Evolutionary conservation across 2,888 invertebrate genomes (phyloP).

Genomic region (Crocallis elinguaria): DNA sequence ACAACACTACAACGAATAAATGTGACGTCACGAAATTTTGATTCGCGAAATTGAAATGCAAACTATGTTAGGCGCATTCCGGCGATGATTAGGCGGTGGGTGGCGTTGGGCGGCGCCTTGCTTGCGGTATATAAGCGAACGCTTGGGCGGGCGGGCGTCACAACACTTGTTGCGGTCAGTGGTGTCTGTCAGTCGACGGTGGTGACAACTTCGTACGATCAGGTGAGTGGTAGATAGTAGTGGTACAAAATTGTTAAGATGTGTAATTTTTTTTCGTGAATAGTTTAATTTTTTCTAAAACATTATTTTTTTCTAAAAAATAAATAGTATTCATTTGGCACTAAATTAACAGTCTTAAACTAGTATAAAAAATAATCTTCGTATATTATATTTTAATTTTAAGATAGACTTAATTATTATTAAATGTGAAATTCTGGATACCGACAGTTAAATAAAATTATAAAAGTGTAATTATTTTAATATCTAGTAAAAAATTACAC

Average conservation of each 20-base stretch:
- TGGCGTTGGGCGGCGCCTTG: slow-evolving; percentile 60
- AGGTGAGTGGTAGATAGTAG: slow-evolving; percentile 61
- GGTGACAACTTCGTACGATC: slow-evolving; percentile 52
- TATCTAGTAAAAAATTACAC: no score
- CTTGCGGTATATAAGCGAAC: slow-evolving; percentile 69
- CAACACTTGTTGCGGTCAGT: slow-evolving; percentile 76
- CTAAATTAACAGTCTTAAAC: no score
- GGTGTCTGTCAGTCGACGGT: slow-evolving; percentile 42
- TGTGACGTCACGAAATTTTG: slow-evolving; percentile 51
- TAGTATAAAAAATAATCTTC: no score
- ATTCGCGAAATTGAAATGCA: slow-evolving; percentile 73
- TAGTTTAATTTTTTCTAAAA: neutral
- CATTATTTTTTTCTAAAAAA: neutral
- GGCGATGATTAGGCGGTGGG: slow-evolving; percentile 72
- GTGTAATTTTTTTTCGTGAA: neutral
- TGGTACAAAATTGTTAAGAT: neutral
- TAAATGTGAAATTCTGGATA: no score
- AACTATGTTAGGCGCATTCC: slow-evolving; percentile 72
- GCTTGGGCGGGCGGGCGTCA: slow-evolving; percentile 66
- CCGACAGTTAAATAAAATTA: no score
- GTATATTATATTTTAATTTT: no score
- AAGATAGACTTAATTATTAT: no score
- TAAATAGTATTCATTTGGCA: no score
- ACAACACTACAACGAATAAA: slow-evolving; percentile 14
- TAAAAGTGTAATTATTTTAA: no score